Evolutionary conservation across 2,888 invertebrate species (phyloP).

Genomic region (Apantesis nais): DNA sequence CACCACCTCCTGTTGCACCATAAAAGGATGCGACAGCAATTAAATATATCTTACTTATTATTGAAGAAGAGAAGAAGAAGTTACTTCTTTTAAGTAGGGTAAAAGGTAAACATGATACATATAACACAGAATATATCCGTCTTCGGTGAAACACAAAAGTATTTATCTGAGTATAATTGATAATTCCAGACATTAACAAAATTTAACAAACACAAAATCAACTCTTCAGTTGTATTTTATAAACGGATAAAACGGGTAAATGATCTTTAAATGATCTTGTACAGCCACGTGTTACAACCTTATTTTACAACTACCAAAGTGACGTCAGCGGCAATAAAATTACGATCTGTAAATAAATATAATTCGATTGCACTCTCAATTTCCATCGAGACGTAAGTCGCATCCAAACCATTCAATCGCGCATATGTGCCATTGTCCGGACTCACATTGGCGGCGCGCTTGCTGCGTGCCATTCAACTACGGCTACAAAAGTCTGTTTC

Average conservation of each 20-base stretch:
- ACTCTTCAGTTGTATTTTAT: background rate
- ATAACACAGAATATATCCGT: no score
- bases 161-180: no score
- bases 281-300: constrained; percentile 19
- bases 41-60: no score
- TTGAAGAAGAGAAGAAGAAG: no score
- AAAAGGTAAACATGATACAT: no score
- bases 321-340: constrained; percentile 37
- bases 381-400: constrained; percentile 72
- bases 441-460: constrained; percentile 64
- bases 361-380: constrained; percentile 69
- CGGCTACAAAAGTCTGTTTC: constrained; percentile 81
- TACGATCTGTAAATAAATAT: constrained; percentile 49
- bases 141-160: background rate
- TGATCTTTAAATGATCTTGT: constrained; percentile 11
- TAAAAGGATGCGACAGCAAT: no score
- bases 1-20: no score
- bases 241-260: constrained; percentile 6
- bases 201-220: background rate
- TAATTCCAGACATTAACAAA: background rate
- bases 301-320: constrained; percentile 13
- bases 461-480: constrained; percentile 71
- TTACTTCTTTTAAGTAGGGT: no score
- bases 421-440: constrained; percentile 77
- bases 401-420: constrained; percentile 76